phyloP scores from a whole-genome alignment of 37 sponge, comb jelly and placozoan species.

The Axinella damicornis region DNA sequence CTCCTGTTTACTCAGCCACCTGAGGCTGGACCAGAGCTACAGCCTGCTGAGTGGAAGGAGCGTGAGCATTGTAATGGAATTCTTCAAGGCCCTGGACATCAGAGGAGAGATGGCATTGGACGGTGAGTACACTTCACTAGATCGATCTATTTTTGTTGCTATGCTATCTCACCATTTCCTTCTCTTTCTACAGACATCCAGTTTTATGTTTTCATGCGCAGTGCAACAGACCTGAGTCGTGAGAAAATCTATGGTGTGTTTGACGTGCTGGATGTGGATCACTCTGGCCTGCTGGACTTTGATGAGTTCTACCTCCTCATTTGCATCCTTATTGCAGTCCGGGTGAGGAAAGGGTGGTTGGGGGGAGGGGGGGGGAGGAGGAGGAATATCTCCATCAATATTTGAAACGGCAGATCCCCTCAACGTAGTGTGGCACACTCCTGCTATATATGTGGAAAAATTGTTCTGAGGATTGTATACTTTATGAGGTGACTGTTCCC shows the following conservation, averaged over 20 bases:
- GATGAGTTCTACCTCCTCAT: constrained; percentile 93
- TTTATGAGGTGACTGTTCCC: too few species aligned
- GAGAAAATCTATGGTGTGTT: constrained; percentile 84
- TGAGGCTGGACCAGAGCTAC: constrained; percentile 87
- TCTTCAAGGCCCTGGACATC: constrained; percentile 83
- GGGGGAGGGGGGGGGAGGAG: too few species aligned
- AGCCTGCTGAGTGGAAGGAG: constrained; percentile 74
- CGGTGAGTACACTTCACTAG: constrained; percentile 69
- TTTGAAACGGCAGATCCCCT: too few species aligned
- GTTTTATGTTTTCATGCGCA: constrained; percentile 87
- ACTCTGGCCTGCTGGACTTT: constrained; percentile 85
- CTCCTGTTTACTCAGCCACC: constrained; percentile 50
- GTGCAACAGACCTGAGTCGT: constrained; percentile 81
- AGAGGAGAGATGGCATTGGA: constrained; percentile 86
- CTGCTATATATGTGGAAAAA: too few species aligned
- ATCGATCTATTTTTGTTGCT: too few species aligned
- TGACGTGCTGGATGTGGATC: constrained; percentile 91
- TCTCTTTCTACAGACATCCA: constrained; percentile 68
- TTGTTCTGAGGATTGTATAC: too few species aligned
- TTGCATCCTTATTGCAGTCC: constrained; percentile 88
- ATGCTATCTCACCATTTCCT: too few species aligned
- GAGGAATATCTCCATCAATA: too few species aligned
- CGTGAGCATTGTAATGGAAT: constrained; percentile 68
- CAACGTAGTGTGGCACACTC: too few species aligned
- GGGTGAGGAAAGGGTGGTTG: constrained; percentile 26